Base-by-base conservation (phyloP, 2,113 vertebrate species). In the Neodontobutis hainanensis region DNA sequence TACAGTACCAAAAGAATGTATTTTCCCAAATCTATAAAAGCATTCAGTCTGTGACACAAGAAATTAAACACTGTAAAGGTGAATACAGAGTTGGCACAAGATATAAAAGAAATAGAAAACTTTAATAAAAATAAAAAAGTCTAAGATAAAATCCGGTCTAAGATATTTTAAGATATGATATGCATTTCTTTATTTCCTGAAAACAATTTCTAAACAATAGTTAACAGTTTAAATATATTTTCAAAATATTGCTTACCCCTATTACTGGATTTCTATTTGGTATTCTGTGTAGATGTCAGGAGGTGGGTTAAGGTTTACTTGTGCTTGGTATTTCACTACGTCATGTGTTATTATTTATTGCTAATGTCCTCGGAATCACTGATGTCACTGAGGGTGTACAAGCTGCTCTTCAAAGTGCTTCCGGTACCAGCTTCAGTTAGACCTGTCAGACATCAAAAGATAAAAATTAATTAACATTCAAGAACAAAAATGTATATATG, bases 361-460 rank as follows among this genome's bases (percentile, higher is more conserved):
- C 80, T 85, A 87, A 83, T 58, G n/a, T 95, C 94, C 53, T 95
- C 94, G 6, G 91, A 92, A 80, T 96, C 95, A 6, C 94, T 96
- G 92, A 94, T 93, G 27, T 96, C 95, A 14, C 93, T 94, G 77
- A 94, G 88, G 4, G 92, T 93, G 61, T 93, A 92, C 70, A 94
- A 79, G 76, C 93, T 96, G 93, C 95, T 97, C 87, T 95, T 96
- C 78, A 94, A 78, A 0, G 93, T 94, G 81, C 94, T 97, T 59
- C 91, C 91, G 8, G 91, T 91, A 70, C 95, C 94, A 0, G 90
- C 86, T 62, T 94, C 95, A 7, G 85, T 92, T 77, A 88, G 81
- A 75, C 92, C 96, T 97, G 80, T 46, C 9, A 46, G 11, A 53
- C n/a, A 40, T 15, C 15, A 27, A 10, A 52, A 8, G 8, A 5